These are phyloP conservation scores for Notechis scutatus DNA, from an alignment of 2,113 vertebrate species.

Conservation along the genomic window DNA sequence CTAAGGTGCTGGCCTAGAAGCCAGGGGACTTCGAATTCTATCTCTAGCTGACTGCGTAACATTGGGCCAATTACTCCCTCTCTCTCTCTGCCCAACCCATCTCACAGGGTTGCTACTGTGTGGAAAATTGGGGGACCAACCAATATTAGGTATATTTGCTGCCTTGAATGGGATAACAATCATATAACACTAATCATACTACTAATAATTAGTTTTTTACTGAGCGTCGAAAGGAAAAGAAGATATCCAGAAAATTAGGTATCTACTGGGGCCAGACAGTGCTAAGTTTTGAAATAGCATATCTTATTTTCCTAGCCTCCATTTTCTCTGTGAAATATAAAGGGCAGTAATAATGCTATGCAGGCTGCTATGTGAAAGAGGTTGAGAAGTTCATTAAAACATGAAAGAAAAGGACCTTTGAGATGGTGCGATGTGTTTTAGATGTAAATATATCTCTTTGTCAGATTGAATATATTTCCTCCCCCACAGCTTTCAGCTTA, in stretches of 20 bases:
- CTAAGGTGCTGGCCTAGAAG: too few species aligned
- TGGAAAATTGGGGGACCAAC: background rate
- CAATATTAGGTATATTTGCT: background rate
- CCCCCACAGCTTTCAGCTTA: slow-evolving; percentile 31
- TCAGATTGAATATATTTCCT: slow-evolving; percentile 28
- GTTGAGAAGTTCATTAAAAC: background rate
- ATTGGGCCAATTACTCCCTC: background rate
- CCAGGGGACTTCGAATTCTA: too few species aligned
- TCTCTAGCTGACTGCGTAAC: background rate
- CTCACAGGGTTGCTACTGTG: background rate
- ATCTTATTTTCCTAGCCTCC: background rate
- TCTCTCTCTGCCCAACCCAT: background rate
- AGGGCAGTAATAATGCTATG: background rate
- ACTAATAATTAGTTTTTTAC: background rate
- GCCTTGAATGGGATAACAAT: background rate
- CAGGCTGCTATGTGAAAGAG: background rate
- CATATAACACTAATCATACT: background rate
- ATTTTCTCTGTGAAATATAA: background rate
- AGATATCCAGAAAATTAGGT: background rate
- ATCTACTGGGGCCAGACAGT: background rate
- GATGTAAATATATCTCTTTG: background rate
- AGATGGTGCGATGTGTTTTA: background rate
- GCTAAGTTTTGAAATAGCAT: background rate
- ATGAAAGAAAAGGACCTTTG: background rate
- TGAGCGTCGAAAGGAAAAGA: background rate